Percentiles rank a stretch among this genome's conserved stretches.
Conservation (phyloP, 2,797 vertebrate species). For the Sebastolobus altivelis region DNA sequence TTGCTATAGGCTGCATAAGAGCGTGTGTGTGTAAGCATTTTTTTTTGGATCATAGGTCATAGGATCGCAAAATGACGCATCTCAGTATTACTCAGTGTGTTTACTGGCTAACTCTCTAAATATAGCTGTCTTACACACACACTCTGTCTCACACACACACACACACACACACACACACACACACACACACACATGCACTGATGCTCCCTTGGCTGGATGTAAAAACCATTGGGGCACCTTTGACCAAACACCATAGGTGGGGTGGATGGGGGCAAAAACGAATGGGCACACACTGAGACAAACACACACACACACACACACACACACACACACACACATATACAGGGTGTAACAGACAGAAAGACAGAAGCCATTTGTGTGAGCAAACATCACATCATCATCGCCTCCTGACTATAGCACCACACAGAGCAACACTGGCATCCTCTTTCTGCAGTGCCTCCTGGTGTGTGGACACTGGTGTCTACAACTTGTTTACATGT, state of each 20-base stretch:
- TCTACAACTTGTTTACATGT: not conserved
- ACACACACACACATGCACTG: conserved; percentile 4
- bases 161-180: conserved; percentile 24
- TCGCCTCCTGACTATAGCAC: conserved; percentile 3
- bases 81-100: conserved; percentile 66
- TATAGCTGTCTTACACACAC: conserved; percentile 60
- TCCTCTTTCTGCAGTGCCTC: not conserved
- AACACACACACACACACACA: not conserved
- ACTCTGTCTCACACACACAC: too few relatives aligned
- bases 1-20: not conserved
- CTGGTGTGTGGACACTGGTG: not conserved
- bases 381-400: conserved; percentile 34
- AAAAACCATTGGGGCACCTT: conserved; percentile 57
- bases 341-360: conserved; percentile 4
- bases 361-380: conserved; percentile 18
- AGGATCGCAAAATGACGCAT: conserved; percentile 63
- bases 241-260: conserved; percentile 48
- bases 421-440: not conserved
- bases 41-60: conserved; percentile 38
- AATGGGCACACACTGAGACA: not conserved
- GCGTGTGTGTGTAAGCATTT: not conserved
- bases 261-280: not conserved
- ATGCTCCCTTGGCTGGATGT: conserved; percentile 30
- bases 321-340: not conserved
- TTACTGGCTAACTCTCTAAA: conserved; percentile 70